Conservation (phyloP, 2,888 invertebrate species). For the Eulithis prunata region DNA sequence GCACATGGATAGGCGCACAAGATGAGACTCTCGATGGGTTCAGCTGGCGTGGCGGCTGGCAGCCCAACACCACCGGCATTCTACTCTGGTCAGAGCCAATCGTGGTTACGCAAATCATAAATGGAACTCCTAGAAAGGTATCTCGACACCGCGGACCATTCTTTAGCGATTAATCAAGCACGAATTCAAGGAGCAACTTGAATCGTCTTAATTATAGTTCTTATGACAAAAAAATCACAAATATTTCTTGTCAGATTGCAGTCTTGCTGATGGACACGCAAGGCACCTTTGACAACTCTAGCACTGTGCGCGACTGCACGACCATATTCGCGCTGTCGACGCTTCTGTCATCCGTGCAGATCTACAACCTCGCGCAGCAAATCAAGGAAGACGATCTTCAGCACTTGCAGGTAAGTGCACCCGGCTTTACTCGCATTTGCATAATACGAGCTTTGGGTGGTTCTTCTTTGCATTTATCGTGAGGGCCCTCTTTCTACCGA, state of each 20-base stretch:
- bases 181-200: too few relatives aligned
- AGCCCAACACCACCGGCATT: constrained; percentile 96
- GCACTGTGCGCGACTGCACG: constrained; percentile 96
- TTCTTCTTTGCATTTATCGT: too few relatives aligned
- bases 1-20: constrained; percentile 92
- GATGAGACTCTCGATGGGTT: constrained; percentile 91
- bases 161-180: too few relatives aligned
- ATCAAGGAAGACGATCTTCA: constrained; percentile 97
- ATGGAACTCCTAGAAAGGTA: constrained; percentile 25
- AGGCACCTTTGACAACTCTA: constrained; percentile 96
- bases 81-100: constrained; percentile 95
- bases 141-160: neutral
- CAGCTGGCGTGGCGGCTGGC: constrained; percentile 95
- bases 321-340: constrained; percentile 89
- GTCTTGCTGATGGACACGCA: constrained; percentile 87
- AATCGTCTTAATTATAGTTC: too few relatives aligned
- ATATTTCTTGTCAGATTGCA: constrained; percentile 28
- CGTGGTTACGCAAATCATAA: constrained; percentile 79
- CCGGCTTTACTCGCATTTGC: too few relatives aligned
- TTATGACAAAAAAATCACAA: too few relatives aligned
- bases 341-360: constrained; percentile 96
- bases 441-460: too few relatives aligned
- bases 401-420: constrained; percentile 87
- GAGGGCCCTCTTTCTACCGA: too few relatives aligned
- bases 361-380: constrained; percentile 91